Evolutionary conservation across 1,140 invertebrate genomes (phyloP), one percentile per base, ranked within the genome.

Genomic region (Dendroctonus valens): DNA sequence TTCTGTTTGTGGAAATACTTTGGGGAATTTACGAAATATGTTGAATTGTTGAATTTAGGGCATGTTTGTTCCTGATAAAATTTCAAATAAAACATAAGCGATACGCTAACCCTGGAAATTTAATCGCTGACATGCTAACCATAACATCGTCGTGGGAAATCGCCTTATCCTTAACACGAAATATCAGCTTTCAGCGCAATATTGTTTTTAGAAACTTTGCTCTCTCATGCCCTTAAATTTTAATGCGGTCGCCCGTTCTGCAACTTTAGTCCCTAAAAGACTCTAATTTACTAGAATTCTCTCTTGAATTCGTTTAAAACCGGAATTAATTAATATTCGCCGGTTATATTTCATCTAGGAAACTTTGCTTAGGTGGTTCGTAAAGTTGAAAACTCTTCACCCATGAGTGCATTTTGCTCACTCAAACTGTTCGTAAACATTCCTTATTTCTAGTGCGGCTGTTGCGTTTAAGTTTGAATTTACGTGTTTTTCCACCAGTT

Each of bases 181-280:
- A 55, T 55, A 8, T 39, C 39, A 55, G 39, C n/a, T 55, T 55
- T 40, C 53, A 9, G 26, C 8, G 11, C 8, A 55, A 55, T 55
- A 55, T 55, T 55, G 53, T 52, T 55, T 55, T 55, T 55, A 37
- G 53, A 55, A 55, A 55, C 53, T 55, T 55, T 55, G 39, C 53
- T 55, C 39, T 55, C 53, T 26, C 6, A 39, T 40, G 53, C 53
- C 7, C 14, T 55, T 55, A 55, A 55, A 55, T 55, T 14, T 55
- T 55, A 55, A 55, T 55, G 39, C 39, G 53, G 53, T 40, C 53
- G 53, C 53, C 15, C 53, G 53, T 9, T 39, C 41, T 39, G 41
- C 26, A 39, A 26, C 15, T 26, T 26, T 46, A 55, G 11, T 40
- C 39, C 39, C 53, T 55, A 55, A 55, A 55, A 55, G 53, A 55